Conservation (phyloP, 2,113 vertebrate species). For the Emydura subglobosa region DNA sequence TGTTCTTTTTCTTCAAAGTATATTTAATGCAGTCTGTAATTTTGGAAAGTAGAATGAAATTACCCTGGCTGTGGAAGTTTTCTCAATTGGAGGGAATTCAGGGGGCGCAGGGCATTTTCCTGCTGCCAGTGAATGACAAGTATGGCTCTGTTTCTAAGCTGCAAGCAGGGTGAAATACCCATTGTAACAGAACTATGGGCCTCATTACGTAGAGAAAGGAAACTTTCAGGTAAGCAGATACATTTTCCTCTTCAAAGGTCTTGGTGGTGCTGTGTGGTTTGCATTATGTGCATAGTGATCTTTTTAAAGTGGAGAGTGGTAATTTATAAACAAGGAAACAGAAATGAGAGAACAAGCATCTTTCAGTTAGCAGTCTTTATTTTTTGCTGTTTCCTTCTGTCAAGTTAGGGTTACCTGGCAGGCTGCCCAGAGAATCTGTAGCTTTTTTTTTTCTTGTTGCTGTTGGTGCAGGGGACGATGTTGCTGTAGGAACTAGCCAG, state of each 20-base stretch:
- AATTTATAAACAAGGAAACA: not conserved
- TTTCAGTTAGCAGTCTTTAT: not conserved
- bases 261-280: fast-evolving
- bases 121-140: fast-evolving
- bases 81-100: not conserved
- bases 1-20: not conserved
- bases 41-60: not conserved
- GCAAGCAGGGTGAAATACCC: fast-evolving
- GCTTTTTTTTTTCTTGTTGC: not conserved
- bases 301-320: not conserved
- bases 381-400: not conserved
- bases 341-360: not conserved
- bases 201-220: not conserved
- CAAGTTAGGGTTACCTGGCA: fast-evolving
- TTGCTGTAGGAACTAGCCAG: not conserved
- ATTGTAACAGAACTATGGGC: fast-evolving
- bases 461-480: not conserved
- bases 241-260: fast-evolving
- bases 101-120: fast-evolving
- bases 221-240: fast-evolving
- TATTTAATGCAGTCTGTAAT: not conserved
- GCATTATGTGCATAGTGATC: not conserved
- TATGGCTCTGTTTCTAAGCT: fast-evolving
- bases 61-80: not conserved
- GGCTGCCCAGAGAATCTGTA: not conserved